A percentile compares a stretch with the other conserved stretches of the same genome.
Conservation (phyloP, 2,113 vertebrate species). For the Polypterus bichir region DNA sequence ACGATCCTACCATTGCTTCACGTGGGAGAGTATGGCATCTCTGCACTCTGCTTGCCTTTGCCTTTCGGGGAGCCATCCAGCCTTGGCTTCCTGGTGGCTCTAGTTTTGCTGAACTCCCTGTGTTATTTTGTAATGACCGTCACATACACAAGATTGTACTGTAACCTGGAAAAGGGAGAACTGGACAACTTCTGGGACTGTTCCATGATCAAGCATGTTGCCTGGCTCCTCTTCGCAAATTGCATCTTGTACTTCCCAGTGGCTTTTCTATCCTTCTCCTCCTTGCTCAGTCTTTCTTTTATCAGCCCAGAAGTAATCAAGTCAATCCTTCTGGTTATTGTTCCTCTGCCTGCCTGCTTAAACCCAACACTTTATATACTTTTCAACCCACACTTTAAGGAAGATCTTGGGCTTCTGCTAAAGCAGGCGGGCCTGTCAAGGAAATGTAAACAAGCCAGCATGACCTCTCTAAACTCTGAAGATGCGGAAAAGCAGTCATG, state of each 20-base stretch:
- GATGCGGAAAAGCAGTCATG: constrained; percentile 83
- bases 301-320: constrained; percentile 70
- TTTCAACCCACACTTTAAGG: constrained; percentile 78
- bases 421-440: constrained; percentile 45
- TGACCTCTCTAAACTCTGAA: constrained; percentile 61
- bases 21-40: constrained; percentile 49
- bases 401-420: constrained; percentile 60
- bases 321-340: constrained; percentile 71
- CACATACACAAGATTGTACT: constrained; percentile 74
- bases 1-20: constrained; percentile 60
- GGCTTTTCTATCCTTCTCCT: constrained; percentile 79
- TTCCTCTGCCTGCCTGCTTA: constrained; percentile 74
- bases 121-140: constrained; percentile 80
- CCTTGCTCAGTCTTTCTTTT: constrained; percentile 66
- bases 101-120: constrained; percentile 75
- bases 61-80: constrained; percentile 57
- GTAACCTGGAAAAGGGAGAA: constrained; percentile 58
- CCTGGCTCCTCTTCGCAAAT: constrained; percentile 81
- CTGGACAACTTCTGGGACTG: constrained; percentile 62
- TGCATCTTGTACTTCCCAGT: constrained; percentile 82
- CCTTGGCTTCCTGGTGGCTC: constrained; percentile 62
- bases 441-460: constrained; percentile 46
- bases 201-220: constrained; percentile 73
- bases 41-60: constrained; percentile 71
- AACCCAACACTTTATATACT: constrained; percentile 89